Evolutionary conservation across 2,888 invertebrate species (phyloP), one percentile per base, ranked within the genome.

Genomic region (Cryptus viduatorius): DNA sequence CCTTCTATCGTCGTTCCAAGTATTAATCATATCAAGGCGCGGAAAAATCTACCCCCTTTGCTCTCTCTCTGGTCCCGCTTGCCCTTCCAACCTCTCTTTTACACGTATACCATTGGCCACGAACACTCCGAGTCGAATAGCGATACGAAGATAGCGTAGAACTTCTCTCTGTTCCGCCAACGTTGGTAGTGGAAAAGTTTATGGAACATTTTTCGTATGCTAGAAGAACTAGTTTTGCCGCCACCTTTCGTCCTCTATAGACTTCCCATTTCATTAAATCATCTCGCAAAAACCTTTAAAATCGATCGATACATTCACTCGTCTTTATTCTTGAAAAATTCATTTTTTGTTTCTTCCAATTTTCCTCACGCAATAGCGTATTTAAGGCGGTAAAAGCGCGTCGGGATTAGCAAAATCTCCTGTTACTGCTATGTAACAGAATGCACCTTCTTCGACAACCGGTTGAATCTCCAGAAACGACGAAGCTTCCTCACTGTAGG

Each of bases 361-460:
- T 59, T 37, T 64, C 19, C 16, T 44, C 14, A 8, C 42, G 72
- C 56, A 56, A 10, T 44, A 44, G 7, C 16, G 14, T n/a, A 37
- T 71, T 78, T 80, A 87, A 14, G 81, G 81, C 3, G 88, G 87
- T 42, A 88, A 77, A 48, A 86, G 79, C 31, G 89, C 19, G 89
- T 92, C 48, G 89, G 92, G 19, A 89, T 93, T 79, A 94, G 95
- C 90, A 84, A 95, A 88, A 84, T 95, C 95, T 7, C 95, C 95
- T 29, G 94, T 95, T 8, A 95, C 89, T 1, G 95, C 94, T 48
- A 95, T 94, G 86, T 95, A 95, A 87, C 95, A 95, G 88, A 95
- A 95, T 3, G 95, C 95, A 1, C 95, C 95, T 79, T 95, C 94
- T 68, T 94, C 94, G 4, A 95, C 95, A 50, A 93, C 90, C 0